A percentile compares a stretch with the other conserved stretches of the same genome.
phyloP scores from a whole-genome alignment of 2,797 vertebrate species.

The Onychomys torridus region DNA sequence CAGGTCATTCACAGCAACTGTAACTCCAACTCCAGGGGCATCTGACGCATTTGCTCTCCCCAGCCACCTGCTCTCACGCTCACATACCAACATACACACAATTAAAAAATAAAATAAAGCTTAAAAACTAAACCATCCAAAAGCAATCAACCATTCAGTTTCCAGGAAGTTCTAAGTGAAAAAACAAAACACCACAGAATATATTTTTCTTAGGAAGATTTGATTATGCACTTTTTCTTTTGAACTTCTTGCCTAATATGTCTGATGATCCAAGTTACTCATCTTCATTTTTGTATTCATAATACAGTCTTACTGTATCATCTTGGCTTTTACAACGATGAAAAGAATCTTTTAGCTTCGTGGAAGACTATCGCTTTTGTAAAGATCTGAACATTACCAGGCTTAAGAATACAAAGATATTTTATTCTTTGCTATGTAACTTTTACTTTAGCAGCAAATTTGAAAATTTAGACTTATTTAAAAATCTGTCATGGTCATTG shows the following conservation, averaged over 20 bases:
- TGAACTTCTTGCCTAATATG: not conserved
- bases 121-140: not conserved
- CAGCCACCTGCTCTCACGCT: not conserved
- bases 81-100: not conserved
- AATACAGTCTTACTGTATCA: accelerated
- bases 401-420: not conserved
- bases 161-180: not conserved
- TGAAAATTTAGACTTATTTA: not conserved
- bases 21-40: not conserved
- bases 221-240: not conserved
- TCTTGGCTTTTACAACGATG: not conserved
- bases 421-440: not conserved
- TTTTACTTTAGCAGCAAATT: not conserved
- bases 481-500: not conserved
- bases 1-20: not conserved
- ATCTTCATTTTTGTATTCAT: not conserved
- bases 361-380: not conserved
- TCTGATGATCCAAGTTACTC: not conserved
- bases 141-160: not conserved
- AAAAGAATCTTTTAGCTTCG: not conserved
- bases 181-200: not conserved
- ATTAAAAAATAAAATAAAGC: not conserved
- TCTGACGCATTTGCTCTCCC: not conserved
- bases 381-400: not conserved
- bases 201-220: not conserved